Conservation (phyloP, 2,113 vertebrate genomes). For the Sinocyclocheilus anophthalmus region DNA sequence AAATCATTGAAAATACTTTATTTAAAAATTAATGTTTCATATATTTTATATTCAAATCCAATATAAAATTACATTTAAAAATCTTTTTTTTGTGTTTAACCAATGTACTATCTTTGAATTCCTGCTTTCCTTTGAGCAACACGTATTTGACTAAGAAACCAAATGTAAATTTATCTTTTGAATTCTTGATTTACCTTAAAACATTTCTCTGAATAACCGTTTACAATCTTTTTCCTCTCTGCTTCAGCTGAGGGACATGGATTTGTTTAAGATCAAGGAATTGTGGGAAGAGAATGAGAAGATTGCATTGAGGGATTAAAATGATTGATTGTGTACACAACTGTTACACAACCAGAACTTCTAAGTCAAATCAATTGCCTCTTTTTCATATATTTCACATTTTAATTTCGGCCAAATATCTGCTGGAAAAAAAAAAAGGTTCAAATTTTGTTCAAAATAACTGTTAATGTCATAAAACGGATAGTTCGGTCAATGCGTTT, state of each 20-base stretch:
- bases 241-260: neutral
- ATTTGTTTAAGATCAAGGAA: neutral
- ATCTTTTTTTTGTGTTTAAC: neutral
- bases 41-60: neutral
- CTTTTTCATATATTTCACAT: too few species aligned
- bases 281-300: neutral
- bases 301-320: constrained; percentile 1
- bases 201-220: constrained; percentile 22
- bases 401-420: too few species aligned
- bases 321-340: neutral
- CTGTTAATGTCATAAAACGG: too few species aligned
- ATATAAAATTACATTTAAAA: neutral
- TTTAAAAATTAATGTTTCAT: neutral
- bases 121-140: neutral
- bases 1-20: too few species aligned
- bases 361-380: neutral
- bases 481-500: too few species aligned
- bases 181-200: neutral
- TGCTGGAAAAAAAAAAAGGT: too few species aligned
- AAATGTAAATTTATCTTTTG: neutral
- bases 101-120: too few species aligned
- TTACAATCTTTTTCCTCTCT: neutral
- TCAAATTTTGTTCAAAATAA: too few species aligned
- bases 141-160: constrained; percentile 4
- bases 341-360: neutral